Conservation (phyloP, 1,140 invertebrate genomes). For the Drosophila arawakana region DNA sequence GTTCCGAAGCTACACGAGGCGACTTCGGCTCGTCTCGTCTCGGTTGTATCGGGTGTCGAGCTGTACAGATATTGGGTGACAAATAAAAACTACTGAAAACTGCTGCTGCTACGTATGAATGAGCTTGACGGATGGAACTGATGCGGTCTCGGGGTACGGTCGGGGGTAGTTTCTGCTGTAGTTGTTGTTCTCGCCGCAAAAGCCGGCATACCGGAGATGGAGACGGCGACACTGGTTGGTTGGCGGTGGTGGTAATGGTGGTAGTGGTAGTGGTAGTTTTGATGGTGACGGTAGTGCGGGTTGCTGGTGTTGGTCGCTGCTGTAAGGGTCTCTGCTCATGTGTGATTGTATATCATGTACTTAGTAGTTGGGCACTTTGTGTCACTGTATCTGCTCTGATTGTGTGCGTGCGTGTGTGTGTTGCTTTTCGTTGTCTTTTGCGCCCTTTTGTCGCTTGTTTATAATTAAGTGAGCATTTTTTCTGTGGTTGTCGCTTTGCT, state of each 20-base stretch:
- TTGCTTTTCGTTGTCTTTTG: constrained; percentile 72
- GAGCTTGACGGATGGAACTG: constrained; percentile 54
- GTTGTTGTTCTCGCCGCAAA: constrained; percentile 65
- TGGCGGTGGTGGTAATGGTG: constrained; percentile 29
- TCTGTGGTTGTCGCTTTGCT: constrained; percentile 79
- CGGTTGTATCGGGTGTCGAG: constrained; percentile 74
- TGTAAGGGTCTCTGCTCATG: constrained; percentile 59
- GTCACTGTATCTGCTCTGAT: constrained; percentile 60
- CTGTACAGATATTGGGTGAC: constrained; percentile 83
- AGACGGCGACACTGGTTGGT: constrained; percentile 57
- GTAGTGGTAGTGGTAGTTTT: constrained; percentile 43
- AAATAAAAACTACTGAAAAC: constrained; percentile 84
- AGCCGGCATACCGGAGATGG: constrained; percentile 60
- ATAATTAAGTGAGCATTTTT: constrained; percentile 81
- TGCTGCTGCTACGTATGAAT: constrained; percentile 73
- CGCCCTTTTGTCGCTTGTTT: constrained; percentile 82
- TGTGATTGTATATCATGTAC: constrained; percentile 56
- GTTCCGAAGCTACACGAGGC: not conserved
- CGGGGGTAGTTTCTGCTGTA: constrained; percentile 58
- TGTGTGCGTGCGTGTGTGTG: constrained; percentile 25
- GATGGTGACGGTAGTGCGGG: constrained; percentile 23
- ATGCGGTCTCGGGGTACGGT: constrained; percentile 21
- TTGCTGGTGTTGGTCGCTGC: not conserved
- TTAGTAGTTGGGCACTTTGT: constrained; percentile 59
- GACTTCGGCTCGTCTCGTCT: constrained; percentile 16